A percentile compares a stretch with the other conserved stretches of the same genome.
Evolutionary conservation across 2,888 invertebrate genomes (phyloP).

Genomic region (Sphaerophoria taeniata): DNA sequence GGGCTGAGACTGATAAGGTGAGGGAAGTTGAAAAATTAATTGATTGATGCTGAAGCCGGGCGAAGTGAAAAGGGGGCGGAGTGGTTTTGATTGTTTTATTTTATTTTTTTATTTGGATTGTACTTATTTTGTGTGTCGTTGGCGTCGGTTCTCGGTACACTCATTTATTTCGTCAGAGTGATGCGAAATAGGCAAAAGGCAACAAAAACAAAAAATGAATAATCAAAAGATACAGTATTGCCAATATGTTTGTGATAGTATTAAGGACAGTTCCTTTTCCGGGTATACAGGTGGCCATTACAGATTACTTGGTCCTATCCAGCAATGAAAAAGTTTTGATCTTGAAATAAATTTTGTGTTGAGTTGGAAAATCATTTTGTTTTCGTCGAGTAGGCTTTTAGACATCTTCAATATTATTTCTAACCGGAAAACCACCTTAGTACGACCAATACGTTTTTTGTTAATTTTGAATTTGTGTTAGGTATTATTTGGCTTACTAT

Average conservation of each 20-base stretch:
- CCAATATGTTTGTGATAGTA: constrained; percentile 13
- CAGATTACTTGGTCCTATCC: too few species aligned
- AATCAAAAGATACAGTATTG: constrained; percentile 54
- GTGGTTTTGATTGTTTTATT: constrained; percentile 53
- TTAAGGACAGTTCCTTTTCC: too few species aligned
- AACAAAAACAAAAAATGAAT: constrained; percentile 70
- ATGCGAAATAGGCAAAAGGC: constrained; percentile 58
- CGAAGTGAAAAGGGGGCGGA: constrained; percentile 8
- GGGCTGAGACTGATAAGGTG: background rate
- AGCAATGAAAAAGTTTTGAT: too few species aligned
- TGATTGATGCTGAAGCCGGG: background rate
- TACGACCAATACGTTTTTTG: too few species aligned
- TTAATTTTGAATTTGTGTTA: too few species aligned
- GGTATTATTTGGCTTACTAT: too few species aligned
- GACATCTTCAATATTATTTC: too few species aligned
- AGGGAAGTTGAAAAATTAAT: constrained; percentile 2
- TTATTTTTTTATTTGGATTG: background rate
- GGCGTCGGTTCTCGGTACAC: constrained; percentile 5
- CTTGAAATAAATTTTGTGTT: too few species aligned
- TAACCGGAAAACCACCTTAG: too few species aligned
- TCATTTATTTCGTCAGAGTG: constrained; percentile 65
- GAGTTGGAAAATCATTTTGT: too few species aligned
- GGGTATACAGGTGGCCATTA: too few species aligned
- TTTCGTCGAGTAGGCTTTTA: too few species aligned
- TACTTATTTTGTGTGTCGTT: constrained; percentile 1